Evolutionary conservation across 2,888 invertebrate genomes (phyloP).

Genomic region (Cryptus viduatorius): DNA sequence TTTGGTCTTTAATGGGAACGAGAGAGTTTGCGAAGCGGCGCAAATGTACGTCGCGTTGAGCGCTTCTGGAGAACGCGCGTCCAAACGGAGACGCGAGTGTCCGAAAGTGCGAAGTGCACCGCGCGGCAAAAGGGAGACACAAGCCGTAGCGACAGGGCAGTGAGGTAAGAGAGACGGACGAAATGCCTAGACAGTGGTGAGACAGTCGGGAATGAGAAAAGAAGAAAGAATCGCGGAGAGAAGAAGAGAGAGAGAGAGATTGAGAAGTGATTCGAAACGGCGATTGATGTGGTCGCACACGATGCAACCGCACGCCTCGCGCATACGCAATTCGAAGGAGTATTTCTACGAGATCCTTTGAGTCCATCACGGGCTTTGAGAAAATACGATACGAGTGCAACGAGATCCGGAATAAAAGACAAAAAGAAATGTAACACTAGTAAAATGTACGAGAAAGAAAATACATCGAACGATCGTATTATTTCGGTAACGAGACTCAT

Average conservation of each 20-base stretch:
- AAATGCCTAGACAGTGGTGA: conserved; percentile 57
- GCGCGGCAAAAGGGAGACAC: conserved; percentile 75
- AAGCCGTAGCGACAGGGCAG: conserved; percentile 45
- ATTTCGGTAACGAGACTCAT: too few relatives aligned
- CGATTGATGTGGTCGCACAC: conserved; percentile 85
- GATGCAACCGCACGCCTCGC: conserved; percentile 81
- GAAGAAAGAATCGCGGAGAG: conserved; percentile 64
- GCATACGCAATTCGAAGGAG: conserved; percentile 79
- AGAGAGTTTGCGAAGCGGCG: conserved; percentile 16
- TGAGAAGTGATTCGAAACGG: conserved; percentile 76
- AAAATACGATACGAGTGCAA: conserved; percentile 20
- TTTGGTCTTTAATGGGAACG: conserved; percentile 77
- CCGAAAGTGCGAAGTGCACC: conserved; percentile 82
- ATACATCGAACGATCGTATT: not conserved
- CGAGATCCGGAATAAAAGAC: not conserved
- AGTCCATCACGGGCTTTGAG: conserved; percentile 16
- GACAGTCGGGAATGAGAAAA: conserved; percentile 62
- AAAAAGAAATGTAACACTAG: not conserved
- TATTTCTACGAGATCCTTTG: conserved; percentile 18
- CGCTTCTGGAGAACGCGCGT: conserved; percentile 31
- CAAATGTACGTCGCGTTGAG: conserved; percentile 8
- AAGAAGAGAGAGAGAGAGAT: conserved; percentile 60
- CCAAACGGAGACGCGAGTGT: conserved; percentile 75
- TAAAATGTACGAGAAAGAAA: not conserved
- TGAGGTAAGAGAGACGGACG: conserved; percentile 16